Base-by-base conservation (phyloP, 2,113 vertebrate genomes). In the Heterochromis multidens region DNA sequence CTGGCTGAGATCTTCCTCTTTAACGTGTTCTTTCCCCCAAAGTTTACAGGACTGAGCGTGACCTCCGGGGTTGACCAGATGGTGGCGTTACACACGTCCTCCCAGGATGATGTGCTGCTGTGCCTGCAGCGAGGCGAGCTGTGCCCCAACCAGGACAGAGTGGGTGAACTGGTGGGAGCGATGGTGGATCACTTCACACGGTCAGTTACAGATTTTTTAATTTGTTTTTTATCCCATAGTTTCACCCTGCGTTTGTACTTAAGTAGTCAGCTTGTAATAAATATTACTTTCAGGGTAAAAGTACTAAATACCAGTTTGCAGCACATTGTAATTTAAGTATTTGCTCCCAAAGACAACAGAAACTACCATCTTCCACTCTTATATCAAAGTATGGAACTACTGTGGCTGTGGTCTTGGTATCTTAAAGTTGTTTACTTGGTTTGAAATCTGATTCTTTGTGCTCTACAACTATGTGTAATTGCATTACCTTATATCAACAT, bases 161-260 rank as follows among this genome's bases (percentile, higher is more conserved):
- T 97, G 1, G 98, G 98, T 10, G 97, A 99, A 90, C 93, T 99
- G 81, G 97, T 99, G 93, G 98, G 98, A 4, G 83, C 93, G n/a
- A 85, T 99, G 82, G 95, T 95, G 5, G 95, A 97, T 31, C 94
- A 98, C 93, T 99, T 97, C 92, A 95, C 95, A 62, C 94, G 96
- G 97, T 99, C 78, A 96, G 97, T 78, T 9, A n/a, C 19, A 4
- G 60, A 16, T 6, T 4, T 54, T 25, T 7, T 96, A 37, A 33
- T 65, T 40, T 8, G 62, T 65, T 89, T 97, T 95, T 88, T 91
- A 46, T 93, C 52, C 72, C 2, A 1, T n/a, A 46, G 40, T 23
- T 56, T 56, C n/a, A 16, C 40, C 3, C 5, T 19, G 8, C 7
- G 27, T 4, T 21, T 29, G 8, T 16, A 0, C 46, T 31, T 33